Base-by-base conservation (phyloP, 2,113 vertebrate species). In the Lasiurus cinereus region DNA sequence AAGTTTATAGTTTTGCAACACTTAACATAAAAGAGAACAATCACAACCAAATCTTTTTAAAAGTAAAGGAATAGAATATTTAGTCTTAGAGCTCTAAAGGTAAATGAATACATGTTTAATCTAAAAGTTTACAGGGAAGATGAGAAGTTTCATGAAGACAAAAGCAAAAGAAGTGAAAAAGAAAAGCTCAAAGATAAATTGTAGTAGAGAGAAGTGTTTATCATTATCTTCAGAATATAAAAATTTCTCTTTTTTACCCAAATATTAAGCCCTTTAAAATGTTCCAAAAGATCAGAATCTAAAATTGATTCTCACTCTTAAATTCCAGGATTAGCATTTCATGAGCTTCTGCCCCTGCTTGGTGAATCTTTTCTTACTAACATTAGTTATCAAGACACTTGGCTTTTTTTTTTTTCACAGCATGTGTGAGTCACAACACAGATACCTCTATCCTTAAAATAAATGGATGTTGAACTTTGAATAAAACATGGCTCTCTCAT, bases 331-430 rank as follows among this genome's bases (percentile, higher is more conserved):
- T 97, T 97, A 97, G 94, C 95, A 96, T 96, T 97, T 95, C 96
- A 97, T 96, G 95, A 97, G 96, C 96, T 96, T 97, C 96, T 96
- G 96, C 76, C 54, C 88, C 74, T 87, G 84, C 80, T 93, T 86
- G 54, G 80, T 87, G 90, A 93, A 64, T 73, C 72, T 92, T 87
- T 54, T 50, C 77, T 84, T 70, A 11, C 89, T 82, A 90, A 95
- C 94, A 95, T 96, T 95, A 95, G 93, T 91, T 93, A 91, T 73
- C 59, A 66, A 95, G 90, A 90, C 79, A 90, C 66, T 95, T 96
- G 85, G 96, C 76, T 66, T 93, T 93, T 94, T 93, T 93, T 94
- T 97, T 96, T 96, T 94, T 92, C 93, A 94, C 95, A 93, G 94
- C 89, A 88, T 31, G 91, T 59, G 77, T 87, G 93, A 97, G 91